phyloP scores from a whole-genome alignment of 1,140 invertebrate genomes.

The Telenomus remus region DNA sequence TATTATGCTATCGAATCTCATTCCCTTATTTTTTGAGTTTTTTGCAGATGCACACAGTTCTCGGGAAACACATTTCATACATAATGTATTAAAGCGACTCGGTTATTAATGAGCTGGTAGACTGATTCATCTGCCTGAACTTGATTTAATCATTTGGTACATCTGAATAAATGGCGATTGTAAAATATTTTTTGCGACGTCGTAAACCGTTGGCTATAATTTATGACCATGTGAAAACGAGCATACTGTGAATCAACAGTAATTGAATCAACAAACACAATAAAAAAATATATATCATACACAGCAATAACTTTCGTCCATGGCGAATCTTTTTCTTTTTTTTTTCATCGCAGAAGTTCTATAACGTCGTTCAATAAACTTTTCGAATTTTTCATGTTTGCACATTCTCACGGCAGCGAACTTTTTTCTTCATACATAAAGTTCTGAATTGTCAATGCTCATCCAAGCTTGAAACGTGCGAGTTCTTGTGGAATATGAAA shows the following conservation, averaged over 20 bases:
- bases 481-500: slow-evolving; percentile 5
- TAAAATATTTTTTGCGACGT: no score
- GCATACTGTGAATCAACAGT: neutral
- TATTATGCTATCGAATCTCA: slow-evolving; percentile 22
- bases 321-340: slow-evolving; percentile 19
- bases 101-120: slow-evolving; percentile 1
- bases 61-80: slow-evolving; percentile 8
- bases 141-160: no score
- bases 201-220: no score
- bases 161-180: no score
- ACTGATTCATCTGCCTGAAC: no score
- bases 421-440: slow-evolving; percentile 15
- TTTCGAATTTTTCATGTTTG: slow-evolving; percentile 24
- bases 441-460: slow-evolving; percentile 16
- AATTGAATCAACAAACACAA: neutral
- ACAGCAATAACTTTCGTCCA: slow-evolving; percentile 5
- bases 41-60: neutral
- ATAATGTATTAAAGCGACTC: slow-evolving; percentile 4
- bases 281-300: slow-evolving; percentile 4
- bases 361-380: slow-evolving; percentile 25
- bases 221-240: no score
- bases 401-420: slow-evolving; percentile 5
- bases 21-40: neutral
- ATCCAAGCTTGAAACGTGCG: neutral
- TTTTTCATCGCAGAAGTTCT: slow-evolving; percentile 17